Evolutionary conservation across 1,140 invertebrate species (phyloP), one percentile per base, ranked within the genome.

Genomic region (Tigriopus japonicus): DNA sequence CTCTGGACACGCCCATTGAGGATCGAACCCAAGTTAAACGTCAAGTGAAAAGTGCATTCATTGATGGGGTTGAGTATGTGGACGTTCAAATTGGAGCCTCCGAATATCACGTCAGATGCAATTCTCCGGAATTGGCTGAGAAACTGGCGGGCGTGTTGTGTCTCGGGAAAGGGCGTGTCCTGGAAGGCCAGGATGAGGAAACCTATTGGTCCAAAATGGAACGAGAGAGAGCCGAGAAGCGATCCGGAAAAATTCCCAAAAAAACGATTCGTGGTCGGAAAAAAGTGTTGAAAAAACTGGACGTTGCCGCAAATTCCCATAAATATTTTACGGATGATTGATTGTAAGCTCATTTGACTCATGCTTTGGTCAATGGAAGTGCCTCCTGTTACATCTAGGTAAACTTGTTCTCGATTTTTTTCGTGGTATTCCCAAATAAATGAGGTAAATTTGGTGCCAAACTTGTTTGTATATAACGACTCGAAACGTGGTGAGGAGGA

Each of bases 161-260:
- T 58, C 17, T 58, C 15, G 40, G n/a, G 12, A 5, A 23, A 14
- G 13, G 15, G 1, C 7, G 15, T 14, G 15, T 24, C n/a, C 21
- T 58, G 3, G 17, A 15, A 13, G 55, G 55, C 28, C 14, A 58
- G 15, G 55, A 40, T 10, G 55, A 58, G 40, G 28, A 41, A n/a
- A 40, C 24, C 1, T 58, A 58, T 23, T 58, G 55, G 55, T 2
- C 17, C n/a, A 58, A 58, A n/a, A 21, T 58, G 17, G 15, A 58
- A 42, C 17, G 42, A 17, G 55, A 58, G 10, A 41, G 55, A 42
- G 55, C 35, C 28, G 55, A 40, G 13, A 58, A 58, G 21, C 41
- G 24, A 15, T 14, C 13, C 13, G 28, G 35, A 19, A 52, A 63
- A 49, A 21, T 49, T 10, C n/a, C n/a, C 3, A 21, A 17, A 21